A percentile compares a stretch with the other conserved stretches of the same genome.
These are phyloP conservation scores for Steinernema khuongi DNA, from an alignment of 1,140 invertebrate species.

Conservation along the genomic window DNA sequence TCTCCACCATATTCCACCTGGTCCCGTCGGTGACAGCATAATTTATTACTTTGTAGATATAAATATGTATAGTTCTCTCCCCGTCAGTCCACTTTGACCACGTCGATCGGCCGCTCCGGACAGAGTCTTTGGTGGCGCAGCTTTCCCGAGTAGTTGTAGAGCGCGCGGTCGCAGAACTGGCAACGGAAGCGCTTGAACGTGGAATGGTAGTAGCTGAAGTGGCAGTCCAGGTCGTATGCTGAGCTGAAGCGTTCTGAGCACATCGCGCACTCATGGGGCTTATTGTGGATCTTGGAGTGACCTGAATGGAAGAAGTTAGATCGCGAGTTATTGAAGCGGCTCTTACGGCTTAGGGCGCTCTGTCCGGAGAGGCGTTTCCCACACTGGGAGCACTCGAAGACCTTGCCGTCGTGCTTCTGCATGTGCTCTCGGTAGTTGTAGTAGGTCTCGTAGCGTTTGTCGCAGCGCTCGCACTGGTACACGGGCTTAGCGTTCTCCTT, in stretches of 20 bases:
- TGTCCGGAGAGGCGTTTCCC: conserved; percentile 10
- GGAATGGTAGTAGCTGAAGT: conserved; percentile 15
- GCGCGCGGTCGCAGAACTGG: neutral
- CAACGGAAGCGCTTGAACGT: neutral
- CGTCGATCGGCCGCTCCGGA: neutral
- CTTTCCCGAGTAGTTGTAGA: conserved; percentile 11
- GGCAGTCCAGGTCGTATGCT: conserved; percentile 5
- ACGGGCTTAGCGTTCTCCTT: neutral
- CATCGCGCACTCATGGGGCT: conserved; percentile 9
- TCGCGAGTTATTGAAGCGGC: neutral
- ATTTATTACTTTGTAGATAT: conserved; percentile 5
- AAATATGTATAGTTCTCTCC: neutral
- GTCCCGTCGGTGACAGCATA: neutral
- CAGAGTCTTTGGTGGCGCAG: conserved; percentile 5
- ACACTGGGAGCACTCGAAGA: neutral
- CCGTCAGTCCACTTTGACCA: neutral
- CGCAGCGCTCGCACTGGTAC: conserved; percentile 11
- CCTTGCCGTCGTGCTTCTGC: conserved; percentile 10
- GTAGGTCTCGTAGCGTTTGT: conserved; percentile 18
- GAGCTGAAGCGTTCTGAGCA: conserved; percentile 11
- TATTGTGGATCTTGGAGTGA: conserved; percentile 17
- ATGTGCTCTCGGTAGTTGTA: conserved; percentile 18
- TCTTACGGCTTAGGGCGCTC: conserved; percentile 16
- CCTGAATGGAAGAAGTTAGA: neutral
- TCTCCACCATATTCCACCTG: neutral